phyloP scores from a whole-genome alignment of 2,113 vertebrate genomes.

The Phasianus colchicus region DNA sequence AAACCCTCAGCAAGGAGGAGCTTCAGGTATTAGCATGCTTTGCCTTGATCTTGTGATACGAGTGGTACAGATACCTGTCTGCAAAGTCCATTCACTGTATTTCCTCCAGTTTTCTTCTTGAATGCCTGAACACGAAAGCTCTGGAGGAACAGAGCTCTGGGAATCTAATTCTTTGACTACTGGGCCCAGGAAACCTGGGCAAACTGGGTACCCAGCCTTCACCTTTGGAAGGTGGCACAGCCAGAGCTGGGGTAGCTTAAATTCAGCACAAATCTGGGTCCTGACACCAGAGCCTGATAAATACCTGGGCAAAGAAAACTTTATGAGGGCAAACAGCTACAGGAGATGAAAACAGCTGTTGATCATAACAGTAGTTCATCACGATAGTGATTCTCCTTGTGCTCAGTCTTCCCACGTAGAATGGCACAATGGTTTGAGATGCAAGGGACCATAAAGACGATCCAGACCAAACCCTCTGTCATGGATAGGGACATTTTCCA shows the following conservation, averaged over 20 bases:
- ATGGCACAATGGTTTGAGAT: not conserved
- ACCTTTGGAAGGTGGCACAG: not conserved
- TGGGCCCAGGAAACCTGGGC: not conserved
- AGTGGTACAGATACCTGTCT: not conserved
- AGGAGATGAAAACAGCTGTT: not conserved
- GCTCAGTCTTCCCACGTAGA: not conserved
- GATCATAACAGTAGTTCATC: no score
- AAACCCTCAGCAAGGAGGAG: not conserved
- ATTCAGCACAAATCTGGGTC: not conserved
- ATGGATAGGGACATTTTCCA: not conserved
- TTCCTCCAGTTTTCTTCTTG: not conserved
- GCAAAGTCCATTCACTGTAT: not conserved
- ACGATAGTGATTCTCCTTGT: accelerated
- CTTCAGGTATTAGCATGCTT: not conserved
- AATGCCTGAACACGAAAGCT: not conserved
- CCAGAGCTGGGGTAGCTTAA: not conserved
- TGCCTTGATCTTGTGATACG: not conserved
- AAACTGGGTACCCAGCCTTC: not conserved
- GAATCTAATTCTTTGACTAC: not conserved
- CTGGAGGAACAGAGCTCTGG: not conserved
- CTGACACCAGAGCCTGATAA: not conserved
- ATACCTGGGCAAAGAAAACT: not conserved
- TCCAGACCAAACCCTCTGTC: not conserved
- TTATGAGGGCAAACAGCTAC: not conserved
- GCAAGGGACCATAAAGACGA: not conserved